phyloP scores from a whole-genome alignment of 1,140 invertebrate genomes.

The Phthorimaea operculella region DNA sequence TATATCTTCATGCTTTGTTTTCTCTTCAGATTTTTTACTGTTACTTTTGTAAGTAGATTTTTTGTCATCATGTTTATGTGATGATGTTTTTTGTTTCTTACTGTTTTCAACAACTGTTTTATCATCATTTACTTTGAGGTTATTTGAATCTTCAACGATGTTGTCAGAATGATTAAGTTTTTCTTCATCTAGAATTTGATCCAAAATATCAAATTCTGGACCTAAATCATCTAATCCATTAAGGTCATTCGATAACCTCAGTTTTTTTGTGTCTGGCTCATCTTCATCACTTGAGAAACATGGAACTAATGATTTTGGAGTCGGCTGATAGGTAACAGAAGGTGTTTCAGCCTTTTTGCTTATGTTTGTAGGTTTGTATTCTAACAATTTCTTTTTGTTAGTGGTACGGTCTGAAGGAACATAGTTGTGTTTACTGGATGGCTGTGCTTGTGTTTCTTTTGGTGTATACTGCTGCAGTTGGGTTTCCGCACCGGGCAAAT shows the following conservation, averaged over 20 bases:
- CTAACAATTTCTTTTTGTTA: constrained; percentile 52
- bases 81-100: constrained; percentile 14
- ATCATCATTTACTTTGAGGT: background rate
- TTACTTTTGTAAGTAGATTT: constrained; percentile 21
- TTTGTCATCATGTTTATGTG: constrained; percentile 21
- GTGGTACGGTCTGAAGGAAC: constrained; percentile 54
- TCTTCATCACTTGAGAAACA: constrained; percentile 67
- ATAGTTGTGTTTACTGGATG: constrained; percentile 40
- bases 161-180: constrained; percentile 16
- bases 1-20: background rate
- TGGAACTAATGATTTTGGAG: constrained; percentile 50
- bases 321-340: constrained; percentile 52
- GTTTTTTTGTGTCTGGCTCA: constrained; percentile 55
- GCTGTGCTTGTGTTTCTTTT: constrained; percentile 31
- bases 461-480: constrained; percentile 51
- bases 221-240: constrained; percentile 61
- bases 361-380: constrained; percentile 55
- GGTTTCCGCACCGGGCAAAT: constrained; percentile 49
- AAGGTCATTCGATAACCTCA: constrained; percentile 49
- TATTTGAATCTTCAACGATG: background rate
- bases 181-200: constrained; percentile 65
- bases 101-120: background rate
- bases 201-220: constrained; percentile 63
- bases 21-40: constrained; percentile 4
- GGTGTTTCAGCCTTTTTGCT: constrained; percentile 28